Conservation (phyloP, 2,797 vertebrate species). For the Myotis pilosus region DNA sequence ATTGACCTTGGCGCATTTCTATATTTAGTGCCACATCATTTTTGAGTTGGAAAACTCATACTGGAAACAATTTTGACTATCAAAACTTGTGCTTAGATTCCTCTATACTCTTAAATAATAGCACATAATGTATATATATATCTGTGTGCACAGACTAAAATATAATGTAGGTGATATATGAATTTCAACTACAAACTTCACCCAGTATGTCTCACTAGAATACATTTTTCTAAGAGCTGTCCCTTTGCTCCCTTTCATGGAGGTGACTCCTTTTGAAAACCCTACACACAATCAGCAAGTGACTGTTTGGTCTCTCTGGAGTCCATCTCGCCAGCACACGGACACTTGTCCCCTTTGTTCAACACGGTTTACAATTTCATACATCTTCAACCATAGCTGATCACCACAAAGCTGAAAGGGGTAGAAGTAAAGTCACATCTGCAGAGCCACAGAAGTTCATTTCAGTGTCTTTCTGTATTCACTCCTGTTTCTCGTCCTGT, state of each 20-base stretch:
- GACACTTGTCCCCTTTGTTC: not conserved
- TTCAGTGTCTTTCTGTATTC: constrained; percentile 30
- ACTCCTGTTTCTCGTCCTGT: not conserved
- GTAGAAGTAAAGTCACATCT: not conserved
- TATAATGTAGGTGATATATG: not conserved
- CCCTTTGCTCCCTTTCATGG: not conserved
- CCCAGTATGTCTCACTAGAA: not conserved
- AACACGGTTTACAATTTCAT: not conserved
- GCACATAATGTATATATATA: not conserved
- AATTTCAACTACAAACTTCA: constrained; percentile 44
- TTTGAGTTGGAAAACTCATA: not conserved
- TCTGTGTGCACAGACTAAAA: constrained; percentile 16
- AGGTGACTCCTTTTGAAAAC: not conserved
- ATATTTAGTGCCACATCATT: not conserved
- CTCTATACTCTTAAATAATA: constrained; percentile 48
- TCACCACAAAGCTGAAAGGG: not conserved
- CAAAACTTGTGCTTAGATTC: not conserved
- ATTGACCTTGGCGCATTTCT: not conserved
- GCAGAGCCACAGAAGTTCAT: not conserved
- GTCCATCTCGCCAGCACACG: not conserved
- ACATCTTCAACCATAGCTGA: not conserved
- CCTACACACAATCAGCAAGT: not conserved
- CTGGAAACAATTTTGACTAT: constrained; percentile 52
- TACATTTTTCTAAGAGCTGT: constrained; percentile 2
- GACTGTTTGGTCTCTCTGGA: not conserved